Evolutionary conservation across 2,113 vertebrate species (phyloP), one percentile per base, ranked within the genome.

Genomic region (Equus quagga): DNA sequence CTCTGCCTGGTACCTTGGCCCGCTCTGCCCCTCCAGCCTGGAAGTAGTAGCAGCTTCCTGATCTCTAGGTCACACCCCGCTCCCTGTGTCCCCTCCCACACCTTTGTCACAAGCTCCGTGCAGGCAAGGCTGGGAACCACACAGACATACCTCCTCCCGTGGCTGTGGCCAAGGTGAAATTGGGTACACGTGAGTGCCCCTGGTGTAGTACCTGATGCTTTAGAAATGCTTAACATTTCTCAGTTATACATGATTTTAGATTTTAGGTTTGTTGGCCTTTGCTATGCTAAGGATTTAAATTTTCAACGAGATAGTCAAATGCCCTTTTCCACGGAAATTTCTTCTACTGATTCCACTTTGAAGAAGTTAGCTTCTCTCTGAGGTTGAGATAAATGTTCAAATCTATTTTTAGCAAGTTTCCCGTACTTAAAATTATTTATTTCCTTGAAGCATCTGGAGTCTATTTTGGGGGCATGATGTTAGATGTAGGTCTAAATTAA

Each of bases 311-410:
- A 51, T 1, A 36, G 21, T 49, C 88, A 62, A 64, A 69, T 51
- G 60, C 24, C 64, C 62, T 82, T 86, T 92, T 33, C 46, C n/a
- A n/a, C 6, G 9, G 41, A 64, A 79, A 79, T 67, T 36, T 88
- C 93, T 70, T 76, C 80, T 24, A 46, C 46, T 28, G 79, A 95
- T 62, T 96, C 75, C 79, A 58, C 62, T 89, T 69, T 67, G 51
- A 75, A 97, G 95, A 92, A 82, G 78, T 54, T 65, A 46, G 64
- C 60, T 46, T 88, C 80, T 85, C 80, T 96, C 81, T 60, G 91
- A 84, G 54, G 60, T 12, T 49, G 88, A 79, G 49, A 81, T 81
- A 93, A 88, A 80, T 90, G 93, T 60, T 93, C 83, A 92, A 33
- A 65, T 72, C 76, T 93, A 91, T 94, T 90, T 97, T 94, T 89